A percentile compares a stretch with the other conserved stretches of the same genome.
Evolutionary conservation across 2,113 vertebrate genomes (phyloP).

Genomic region (Neogobius melanostomus): DNA sequence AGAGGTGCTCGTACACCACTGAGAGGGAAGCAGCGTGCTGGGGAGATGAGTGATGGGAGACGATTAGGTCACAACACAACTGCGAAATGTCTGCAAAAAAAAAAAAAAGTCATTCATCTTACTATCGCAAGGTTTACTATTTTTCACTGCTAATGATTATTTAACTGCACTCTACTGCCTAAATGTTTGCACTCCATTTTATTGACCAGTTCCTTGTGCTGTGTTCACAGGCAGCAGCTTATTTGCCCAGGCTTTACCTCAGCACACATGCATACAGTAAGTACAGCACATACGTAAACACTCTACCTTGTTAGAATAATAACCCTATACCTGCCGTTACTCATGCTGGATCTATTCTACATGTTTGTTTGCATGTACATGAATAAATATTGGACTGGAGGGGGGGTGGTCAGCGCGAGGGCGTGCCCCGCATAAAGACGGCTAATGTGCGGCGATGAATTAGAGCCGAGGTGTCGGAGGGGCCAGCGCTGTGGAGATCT

Average conservation of each 20-base stretch:
- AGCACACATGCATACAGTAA: not conserved
- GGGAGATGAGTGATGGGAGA: not conserved
- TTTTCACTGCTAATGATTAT: not conserved
- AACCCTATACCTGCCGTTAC: not conserved
- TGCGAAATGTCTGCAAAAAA: not conserved
- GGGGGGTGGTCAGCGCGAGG: not conserved
- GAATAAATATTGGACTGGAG: not conserved
- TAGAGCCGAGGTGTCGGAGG: conserved; percentile 44
- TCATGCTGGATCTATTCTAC: not conserved
- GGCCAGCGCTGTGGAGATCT: conserved; percentile 17
- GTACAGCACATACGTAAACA: conserved; percentile 1
- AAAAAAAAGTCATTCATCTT: not conserved
- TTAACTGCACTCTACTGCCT: not conserved
- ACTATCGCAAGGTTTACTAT: not conserved
- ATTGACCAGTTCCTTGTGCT: not conserved
- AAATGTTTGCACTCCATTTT: not conserved
- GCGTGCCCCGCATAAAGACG: conserved; percentile 21
- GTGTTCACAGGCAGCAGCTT: not conserved
- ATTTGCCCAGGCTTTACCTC: not conserved
- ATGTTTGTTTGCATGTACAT: not conserved
- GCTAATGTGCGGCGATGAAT: conserved; percentile 46
- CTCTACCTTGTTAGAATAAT: not conserved
- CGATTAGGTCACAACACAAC: not conserved
- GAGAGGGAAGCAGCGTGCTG: conserved; percentile 5
- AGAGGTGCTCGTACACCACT: conserved; percentile 24